Base-by-base conservation (phyloP, 2,888 invertebrate species). In the Sinelater perroti region DNA sequence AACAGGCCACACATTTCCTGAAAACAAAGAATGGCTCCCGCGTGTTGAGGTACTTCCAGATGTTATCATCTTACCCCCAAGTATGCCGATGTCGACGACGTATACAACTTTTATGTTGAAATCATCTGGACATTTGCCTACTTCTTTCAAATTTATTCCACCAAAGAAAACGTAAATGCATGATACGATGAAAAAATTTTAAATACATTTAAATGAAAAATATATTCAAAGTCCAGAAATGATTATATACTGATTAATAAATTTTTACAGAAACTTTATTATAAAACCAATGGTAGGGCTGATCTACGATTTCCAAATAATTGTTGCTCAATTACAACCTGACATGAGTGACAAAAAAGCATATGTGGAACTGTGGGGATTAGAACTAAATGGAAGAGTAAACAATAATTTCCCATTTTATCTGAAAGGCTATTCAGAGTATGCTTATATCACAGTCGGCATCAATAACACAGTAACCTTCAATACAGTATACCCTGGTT, bases 221-320 rank as follows among this genome's bases (percentile, higher is more conserved):
- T n/a, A n/a, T n/a, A n/a, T n/a, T n/a, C n/a, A n/a, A n/a, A n/a
- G n/a, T n/a, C n/a, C n/a, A n/a, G n/a, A n/a, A 24, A 24, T 24
- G 8, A 24, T 24, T 24, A 8, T 7, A 7, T 24, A 7, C 6
- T 44, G 21, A 5, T 28, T n/a, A n/a, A n/a, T n/a, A n/a, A n/a
- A n/a, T n/a, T 51, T 38, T 63, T 63, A 36, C 49, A 77, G 77
- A 13, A 72, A 75, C 42, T 78, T 78, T 53, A 60, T 66, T 5
- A 69, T 82, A 20, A 80, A 80, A 60, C 82, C 82, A 1, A 75
- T 76, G 75, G 64, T 76, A 46, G 80, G 81, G 21, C 60, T 78
- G 24, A 75, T 81, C 49, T 46, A 70, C 51, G 67, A 72, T 38
- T 73, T 71, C 60, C 76, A 78, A 56, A 72, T 81, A 18, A 68